Conservation (phyloP, 2,888 invertebrate species). For the Nesidiocoris tenuis region DNA sequence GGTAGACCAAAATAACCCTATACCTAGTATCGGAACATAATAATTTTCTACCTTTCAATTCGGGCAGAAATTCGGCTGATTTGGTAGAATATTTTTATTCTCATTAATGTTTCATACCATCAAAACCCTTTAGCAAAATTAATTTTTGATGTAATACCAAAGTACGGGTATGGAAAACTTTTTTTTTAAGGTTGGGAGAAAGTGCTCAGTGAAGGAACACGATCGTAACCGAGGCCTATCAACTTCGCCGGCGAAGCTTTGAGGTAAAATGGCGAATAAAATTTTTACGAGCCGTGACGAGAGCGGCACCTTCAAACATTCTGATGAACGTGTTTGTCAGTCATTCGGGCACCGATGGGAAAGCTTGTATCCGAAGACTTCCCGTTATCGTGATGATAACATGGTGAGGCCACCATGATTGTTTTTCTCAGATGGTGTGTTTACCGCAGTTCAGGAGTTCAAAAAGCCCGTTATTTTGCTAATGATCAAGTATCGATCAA, state of each 20-base stretch:
- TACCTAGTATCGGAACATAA: too few species aligned
- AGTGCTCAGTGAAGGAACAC: neutral
- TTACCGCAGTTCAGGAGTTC: too few species aligned
- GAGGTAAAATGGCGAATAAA: slow-evolving; percentile 23
- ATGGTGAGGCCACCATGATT: too few species aligned
- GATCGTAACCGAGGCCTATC: neutral
- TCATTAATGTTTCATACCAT: too few species aligned
- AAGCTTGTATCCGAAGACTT: too few species aligned
- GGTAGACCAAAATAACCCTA: too few species aligned
- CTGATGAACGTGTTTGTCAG: neutral
- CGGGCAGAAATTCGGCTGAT: too few species aligned
- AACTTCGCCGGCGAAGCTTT: neutral
- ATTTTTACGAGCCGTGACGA: slow-evolving; percentile 19
- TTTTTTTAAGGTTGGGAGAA: neutral
- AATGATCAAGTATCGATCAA: too few species aligned
- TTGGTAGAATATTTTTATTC: too few species aligned
- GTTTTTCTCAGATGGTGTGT: too few species aligned
- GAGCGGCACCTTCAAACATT: slow-evolving; percentile 6
- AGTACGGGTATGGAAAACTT: neutral
- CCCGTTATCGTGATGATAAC: neutral
- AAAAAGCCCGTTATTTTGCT: too few species aligned
- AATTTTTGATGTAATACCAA: neutral
- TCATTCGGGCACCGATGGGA: neutral
- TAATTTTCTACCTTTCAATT: too few species aligned
- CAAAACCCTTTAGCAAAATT: neutral